These are phyloP conservation scores for Achatina immaculata DNA, from an alignment of 1,140 invertebrate genomes.

Conservation along the genomic window DNA sequence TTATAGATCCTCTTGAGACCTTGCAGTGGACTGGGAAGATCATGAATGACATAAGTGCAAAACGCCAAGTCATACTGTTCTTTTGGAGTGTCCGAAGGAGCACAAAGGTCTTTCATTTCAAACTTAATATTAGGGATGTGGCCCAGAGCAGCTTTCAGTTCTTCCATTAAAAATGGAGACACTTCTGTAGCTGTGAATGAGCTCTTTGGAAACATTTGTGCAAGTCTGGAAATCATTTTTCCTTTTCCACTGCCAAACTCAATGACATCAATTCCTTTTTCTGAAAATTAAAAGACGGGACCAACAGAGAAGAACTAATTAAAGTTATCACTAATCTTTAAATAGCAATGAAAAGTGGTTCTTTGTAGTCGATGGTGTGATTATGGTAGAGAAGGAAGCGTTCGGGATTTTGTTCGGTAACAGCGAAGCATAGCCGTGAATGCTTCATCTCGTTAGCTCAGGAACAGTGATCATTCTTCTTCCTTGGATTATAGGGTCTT, in stretches of 20 bases:
- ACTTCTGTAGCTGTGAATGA: conserved; percentile 7
- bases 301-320: no score
- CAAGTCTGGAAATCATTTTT: background rate
- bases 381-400: no score
- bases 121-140: conserved; percentile 25
- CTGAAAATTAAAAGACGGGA: background rate
- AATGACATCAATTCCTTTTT: conserved; percentile 29
- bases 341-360: no score
- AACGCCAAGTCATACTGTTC: conserved; percentile 28
- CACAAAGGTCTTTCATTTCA: conserved; percentile 15
- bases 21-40: conserved; percentile 25
- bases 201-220: conserved; percentile 28
- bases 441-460: no score
- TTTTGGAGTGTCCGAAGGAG: background rate
- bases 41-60: conserved; percentile 28
- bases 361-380: no score
- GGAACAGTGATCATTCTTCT: no score
- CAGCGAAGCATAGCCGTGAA: no score
- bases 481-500: no score
- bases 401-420: no score
- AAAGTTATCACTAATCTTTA: no score
- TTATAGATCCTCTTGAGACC: conserved; percentile 18
- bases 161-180: background rate
- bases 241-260: conserved; percentile 33
- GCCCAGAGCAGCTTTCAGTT: background rate